These are phyloP conservation scores for Alfaro cultratus DNA, from an alignment of 2,797 vertebrate species.

Conservation along the genomic window DNA sequence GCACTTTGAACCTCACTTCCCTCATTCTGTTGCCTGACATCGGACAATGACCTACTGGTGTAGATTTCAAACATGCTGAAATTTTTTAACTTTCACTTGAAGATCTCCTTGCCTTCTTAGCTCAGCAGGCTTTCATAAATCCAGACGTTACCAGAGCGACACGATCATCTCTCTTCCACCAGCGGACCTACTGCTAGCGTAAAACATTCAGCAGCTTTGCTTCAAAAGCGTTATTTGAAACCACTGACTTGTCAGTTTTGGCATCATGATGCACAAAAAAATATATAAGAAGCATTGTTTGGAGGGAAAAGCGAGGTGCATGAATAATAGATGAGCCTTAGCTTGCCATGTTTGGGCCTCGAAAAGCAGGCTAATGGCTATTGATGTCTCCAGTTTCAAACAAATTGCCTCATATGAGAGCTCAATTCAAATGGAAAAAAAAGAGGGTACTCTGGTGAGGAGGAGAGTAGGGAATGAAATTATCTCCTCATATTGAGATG, in stretches of 20 bases:
- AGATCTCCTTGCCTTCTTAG: slow-evolving; percentile 38
- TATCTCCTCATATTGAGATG: slow-evolving; percentile 67
- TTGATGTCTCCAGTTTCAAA: slow-evolving; percentile 75
- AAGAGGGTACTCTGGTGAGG: slow-evolving; percentile 57
- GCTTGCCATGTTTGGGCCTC: slow-evolving; percentile 64
- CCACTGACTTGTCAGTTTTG: slow-evolving; percentile 57
- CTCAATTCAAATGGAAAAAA: slow-evolving; percentile 60
- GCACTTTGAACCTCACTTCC: background rate
- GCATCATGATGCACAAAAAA: slow-evolving; percentile 59
- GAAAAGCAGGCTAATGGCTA: slow-evolving; percentile 72
- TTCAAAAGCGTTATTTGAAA: slow-evolving; percentile 69
- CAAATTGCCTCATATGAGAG: slow-evolving; percentile 73
- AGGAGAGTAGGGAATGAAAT: slow-evolving; percentile 66
- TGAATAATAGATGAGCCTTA: slow-evolving; percentile 75
- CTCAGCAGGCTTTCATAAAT: slow-evolving; percentile 36
- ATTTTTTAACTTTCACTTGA: slow-evolving; percentile 30
- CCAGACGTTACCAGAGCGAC: slow-evolving; percentile 30
- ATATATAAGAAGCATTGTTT: slow-evolving; percentile 71
- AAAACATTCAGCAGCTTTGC: slow-evolving; percentile 64
- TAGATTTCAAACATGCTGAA: background rate
- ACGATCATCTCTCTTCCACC: slow-evolving; percentile 35
- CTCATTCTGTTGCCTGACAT: background rate
- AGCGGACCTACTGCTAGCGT: slow-evolving; percentile 27
- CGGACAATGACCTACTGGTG: background rate
- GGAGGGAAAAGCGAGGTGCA: slow-evolving; percentile 53